phyloP scores from a whole-genome alignment of 2,797 vertebrate genomes.

The Hemitrygon akajei region DNA sequence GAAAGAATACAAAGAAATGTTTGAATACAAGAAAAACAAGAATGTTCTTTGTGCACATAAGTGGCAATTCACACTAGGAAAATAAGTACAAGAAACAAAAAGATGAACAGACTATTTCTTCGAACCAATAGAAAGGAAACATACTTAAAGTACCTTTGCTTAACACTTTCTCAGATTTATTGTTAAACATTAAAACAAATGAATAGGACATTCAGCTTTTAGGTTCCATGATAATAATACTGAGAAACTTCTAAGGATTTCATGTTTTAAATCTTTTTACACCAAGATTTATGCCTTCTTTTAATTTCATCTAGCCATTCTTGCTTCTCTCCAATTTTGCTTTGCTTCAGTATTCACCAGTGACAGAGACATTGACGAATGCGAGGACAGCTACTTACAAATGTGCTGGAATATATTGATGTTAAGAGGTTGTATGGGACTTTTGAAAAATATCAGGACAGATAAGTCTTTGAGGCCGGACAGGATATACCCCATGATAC shows the following conservation, averaged over 20 bases:
- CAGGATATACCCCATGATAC: no score
- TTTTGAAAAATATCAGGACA: no score
- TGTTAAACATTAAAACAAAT: not conserved
- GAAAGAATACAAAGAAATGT: slow-evolving; percentile 43
- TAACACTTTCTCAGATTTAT: not conserved
- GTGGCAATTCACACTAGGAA: not conserved
- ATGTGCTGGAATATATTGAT: no score
- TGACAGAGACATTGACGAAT: no score
- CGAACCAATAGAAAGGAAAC: not conserved
- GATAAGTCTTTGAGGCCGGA: no score
- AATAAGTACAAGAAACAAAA: not conserved
- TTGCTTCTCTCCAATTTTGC: not conserved
- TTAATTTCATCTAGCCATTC: not conserved
- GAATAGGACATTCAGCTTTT: not conserved
- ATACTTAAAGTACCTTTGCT: not conserved
- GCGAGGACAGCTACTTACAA: no score
- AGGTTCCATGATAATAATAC: not conserved
- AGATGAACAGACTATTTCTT: not conserved
- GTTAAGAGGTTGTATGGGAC: no score
- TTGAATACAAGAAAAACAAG: not conserved
- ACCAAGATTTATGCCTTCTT: not conserved
- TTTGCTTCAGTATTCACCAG: no score
- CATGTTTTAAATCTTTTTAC: not conserved
- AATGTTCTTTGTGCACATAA: not conserved
- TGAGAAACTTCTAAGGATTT: not conserved